Base-by-base conservation (phyloP, 2,113 vertebrate genomes). In the Hydrolagus affinis region DNA sequence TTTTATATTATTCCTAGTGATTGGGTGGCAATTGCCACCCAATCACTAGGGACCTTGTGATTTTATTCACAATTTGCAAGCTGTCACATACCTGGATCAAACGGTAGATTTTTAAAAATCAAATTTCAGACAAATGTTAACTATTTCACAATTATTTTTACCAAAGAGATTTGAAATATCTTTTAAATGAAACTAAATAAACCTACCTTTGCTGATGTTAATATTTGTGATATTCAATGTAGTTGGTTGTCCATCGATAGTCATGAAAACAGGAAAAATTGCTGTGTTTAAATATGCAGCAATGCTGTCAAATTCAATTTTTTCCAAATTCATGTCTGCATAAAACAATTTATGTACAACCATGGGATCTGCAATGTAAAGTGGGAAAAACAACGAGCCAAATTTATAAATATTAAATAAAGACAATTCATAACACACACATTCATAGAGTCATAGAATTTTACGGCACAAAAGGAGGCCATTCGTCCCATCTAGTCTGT, bases 241-340 rank as follows among this genome's bases (percentile, higher is more conserved):
- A 80, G 11, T 17, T 3, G 12, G 2, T 64, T 11, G 60, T 80
- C 77, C 77, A 30, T 11, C 4, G 23, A 80, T 64, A 28, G 2
- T 28, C 60, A 80, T 25, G 28, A 3, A 8, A 62, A 64, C 14
- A 64, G 77, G 77, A 6, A 64, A 30, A 30, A 80, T n/a, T 28
- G 64, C 17, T 30, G 7, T 80, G 7, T 28, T 8, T 60, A 80
- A 8, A 64, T 64, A 30, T 15, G 14, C 77, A 64, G 77, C 23
- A 25, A 80, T 8, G 2, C n/a, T 28, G 2, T 64, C 17, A 64
- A 80, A 25, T 0, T 28, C 0, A 80, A 10, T 28, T 3, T 0
- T 14, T 64, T 64, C 77, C 12, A 80, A 60, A 66, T 80, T 80
- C 59, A 80, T 17, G n/a, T 80, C 77, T 28, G 77, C 59, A 80